phyloP scores from a whole-genome alignment of 2,888 invertebrate genomes.

The Spatulosminthurus flaviceps region DNA sequence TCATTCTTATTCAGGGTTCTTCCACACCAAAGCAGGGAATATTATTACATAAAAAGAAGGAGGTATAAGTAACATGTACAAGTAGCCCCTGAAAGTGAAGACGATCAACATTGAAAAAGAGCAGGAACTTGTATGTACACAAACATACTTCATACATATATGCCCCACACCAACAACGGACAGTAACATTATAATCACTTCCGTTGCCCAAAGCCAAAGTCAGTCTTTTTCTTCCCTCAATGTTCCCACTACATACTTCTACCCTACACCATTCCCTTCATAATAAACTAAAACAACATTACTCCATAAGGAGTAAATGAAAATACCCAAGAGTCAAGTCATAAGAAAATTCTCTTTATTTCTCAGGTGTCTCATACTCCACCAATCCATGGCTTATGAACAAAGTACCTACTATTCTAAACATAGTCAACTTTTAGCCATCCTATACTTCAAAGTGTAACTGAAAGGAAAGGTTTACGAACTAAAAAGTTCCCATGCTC shows the following conservation, averaged over 20 bases:
- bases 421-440: too few relatives aligned
- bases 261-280: background rate
- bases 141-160: too few relatives aligned
- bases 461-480: too few relatives aligned
- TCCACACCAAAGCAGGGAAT: background rate
- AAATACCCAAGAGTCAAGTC: too few relatives aligned
- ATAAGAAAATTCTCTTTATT: too few relatives aligned
- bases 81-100: background rate
- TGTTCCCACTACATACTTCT: background rate
- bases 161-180: slow-evolving; percentile 38
- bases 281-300: background rate
- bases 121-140: too few relatives aligned
- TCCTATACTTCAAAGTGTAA: too few relatives aligned
- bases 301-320: background rate
- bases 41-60: background rate
- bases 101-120: slow-evolving; percentile 1
- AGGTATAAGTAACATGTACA: background rate
- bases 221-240: background rate
- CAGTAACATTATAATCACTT: slow-evolving; percentile 55
- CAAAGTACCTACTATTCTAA: too few relatives aligned
- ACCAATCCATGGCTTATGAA: too few relatives aligned
- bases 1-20: slow-evolving; percentile 11
- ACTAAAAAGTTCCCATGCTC: too few relatives aligned
- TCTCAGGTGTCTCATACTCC: too few relatives aligned
- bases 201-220: slow-evolving; percentile 59